Percentiles rank a stretch among this genome's conserved stretches.
Conservation (phyloP, 2,888 invertebrate species). For the Rotaria socialis region DNA sequence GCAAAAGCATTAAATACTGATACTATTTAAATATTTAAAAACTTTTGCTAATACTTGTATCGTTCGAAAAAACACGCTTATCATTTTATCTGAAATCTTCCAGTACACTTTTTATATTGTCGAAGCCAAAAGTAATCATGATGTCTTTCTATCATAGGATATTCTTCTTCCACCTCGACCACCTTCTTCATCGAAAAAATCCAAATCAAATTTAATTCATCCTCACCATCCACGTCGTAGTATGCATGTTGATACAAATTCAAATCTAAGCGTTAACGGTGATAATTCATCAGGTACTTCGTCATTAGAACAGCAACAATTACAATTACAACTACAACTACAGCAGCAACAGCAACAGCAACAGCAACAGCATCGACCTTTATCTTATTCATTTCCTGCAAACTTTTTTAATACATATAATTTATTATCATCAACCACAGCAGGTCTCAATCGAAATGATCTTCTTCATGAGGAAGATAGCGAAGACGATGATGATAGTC, state of each 20-base stretch:
- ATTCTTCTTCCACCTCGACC: slow-evolving; percentile 3
- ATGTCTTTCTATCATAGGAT: not conserved
- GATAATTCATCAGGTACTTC: not conserved
- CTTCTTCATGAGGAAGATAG: not conserved
- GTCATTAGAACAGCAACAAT: not conserved
- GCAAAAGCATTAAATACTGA: too few species aligned
- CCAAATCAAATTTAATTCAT: not conserved
- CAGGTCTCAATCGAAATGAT: not conserved
- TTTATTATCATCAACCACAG: slow-evolving; percentile 9
- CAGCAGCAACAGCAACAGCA: too few species aligned
- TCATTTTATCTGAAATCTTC: too few species aligned
- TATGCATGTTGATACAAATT: not conserved
- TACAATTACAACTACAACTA: too few species aligned
- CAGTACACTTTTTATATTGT: too few species aligned
- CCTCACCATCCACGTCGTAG: not conserved
- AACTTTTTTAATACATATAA: slow-evolving; percentile 29
- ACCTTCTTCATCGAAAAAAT: slow-evolving; percentile 5
- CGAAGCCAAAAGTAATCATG: too few species aligned
- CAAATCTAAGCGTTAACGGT: not conserved
- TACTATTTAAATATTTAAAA: too few species aligned
- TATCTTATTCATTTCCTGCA: slow-evolving; percentile 26
- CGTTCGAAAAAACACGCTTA: too few species aligned
- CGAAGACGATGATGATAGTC: slow-evolving; percentile 32
- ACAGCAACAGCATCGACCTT: not conserved
- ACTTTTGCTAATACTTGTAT: too few species aligned